Evolutionary conservation across 2,797 vertebrate species (phyloP).

Genomic region (Hippocampus kuda): DNA sequence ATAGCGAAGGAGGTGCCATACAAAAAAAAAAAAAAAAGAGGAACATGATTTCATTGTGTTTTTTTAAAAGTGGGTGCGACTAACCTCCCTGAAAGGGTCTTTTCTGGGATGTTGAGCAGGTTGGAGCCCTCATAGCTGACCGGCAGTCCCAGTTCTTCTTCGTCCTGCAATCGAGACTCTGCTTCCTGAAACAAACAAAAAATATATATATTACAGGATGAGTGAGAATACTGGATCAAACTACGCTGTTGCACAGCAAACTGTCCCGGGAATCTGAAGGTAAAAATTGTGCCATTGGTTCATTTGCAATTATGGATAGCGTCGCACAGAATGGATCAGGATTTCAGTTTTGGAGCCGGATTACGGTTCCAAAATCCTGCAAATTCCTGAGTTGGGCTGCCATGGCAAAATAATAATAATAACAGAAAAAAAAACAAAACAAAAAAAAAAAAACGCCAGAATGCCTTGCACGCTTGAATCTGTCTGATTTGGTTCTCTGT

Average conservation of each 20-base stretch:
- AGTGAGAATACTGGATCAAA: not conserved
- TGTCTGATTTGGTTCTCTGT: too few species aligned
- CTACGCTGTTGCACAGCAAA: not conserved
- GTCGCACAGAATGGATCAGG: too few species aligned
- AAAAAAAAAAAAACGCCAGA: too few species aligned
- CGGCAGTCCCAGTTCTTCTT: conserved; percentile 60
- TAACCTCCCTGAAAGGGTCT: conserved; percentile 80
- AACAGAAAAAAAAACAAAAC: too few species aligned
- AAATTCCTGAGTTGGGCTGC: too few species aligned
- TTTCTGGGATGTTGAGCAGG: conserved; percentile 77
- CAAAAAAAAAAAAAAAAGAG: not conserved
- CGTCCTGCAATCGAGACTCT: conserved; percentile 69
- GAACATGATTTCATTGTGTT: not conserved
- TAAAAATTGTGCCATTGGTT: too few species aligned
- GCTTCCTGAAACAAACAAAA: conserved; percentile 67
- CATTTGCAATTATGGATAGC: too few species aligned
- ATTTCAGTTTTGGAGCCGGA: too few species aligned
- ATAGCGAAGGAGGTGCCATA: not conserved
- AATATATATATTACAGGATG: not conserved
- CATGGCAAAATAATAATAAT: too few species aligned
- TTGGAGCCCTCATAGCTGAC: conserved; percentile 69
- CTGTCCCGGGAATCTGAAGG: too few species aligned
- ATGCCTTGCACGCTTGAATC: too few species aligned
- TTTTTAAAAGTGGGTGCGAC: conserved; percentile 7
- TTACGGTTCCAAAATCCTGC: too few species aligned